Conservation (phyloP, 2,888 invertebrate genomes). For the Protodeltote pygarga region DNA sequence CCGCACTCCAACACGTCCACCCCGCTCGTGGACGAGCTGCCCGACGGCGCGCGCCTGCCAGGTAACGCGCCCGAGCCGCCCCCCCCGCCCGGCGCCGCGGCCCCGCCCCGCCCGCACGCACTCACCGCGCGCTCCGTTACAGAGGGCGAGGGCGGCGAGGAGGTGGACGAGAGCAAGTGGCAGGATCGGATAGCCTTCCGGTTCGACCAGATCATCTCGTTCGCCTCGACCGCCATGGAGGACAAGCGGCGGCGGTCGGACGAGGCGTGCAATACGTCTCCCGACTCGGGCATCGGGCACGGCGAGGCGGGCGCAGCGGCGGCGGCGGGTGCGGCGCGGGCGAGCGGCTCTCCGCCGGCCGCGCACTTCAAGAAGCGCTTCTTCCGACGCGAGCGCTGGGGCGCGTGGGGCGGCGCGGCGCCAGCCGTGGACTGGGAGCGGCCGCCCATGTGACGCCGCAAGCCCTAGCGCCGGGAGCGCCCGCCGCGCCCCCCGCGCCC, state of each 20-base stretch:
- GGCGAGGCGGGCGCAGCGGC: slow-evolving; percentile 83
- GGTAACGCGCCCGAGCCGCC: slow-evolving; percentile 57
- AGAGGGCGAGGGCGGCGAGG: slow-evolving; percentile 88
- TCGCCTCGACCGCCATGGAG: slow-evolving; percentile 96
- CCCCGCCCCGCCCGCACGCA: slow-evolving; percentile 21
- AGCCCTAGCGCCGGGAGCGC: slow-evolving; percentile 57
- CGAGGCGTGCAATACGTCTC: slow-evolving; percentile 94
- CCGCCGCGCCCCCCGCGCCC: slow-evolving; percentile 44
- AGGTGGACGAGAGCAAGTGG: slow-evolving; percentile 95
- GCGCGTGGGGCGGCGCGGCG: slow-evolving; percentile 81
- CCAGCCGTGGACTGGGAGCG: slow-evolving; percentile 82
- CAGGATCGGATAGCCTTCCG: slow-evolving; percentile 97
- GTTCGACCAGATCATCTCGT: slow-evolving; percentile 97
- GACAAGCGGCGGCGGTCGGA: slow-evolving; percentile 94
- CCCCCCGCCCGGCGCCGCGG: slow-evolving; percentile 13
- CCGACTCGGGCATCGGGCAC: slow-evolving; percentile 93
- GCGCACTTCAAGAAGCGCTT: slow-evolving; percentile 93
- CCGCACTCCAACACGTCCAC: slow-evolving; percentile 90
- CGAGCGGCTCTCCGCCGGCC: slow-evolving; percentile 73
- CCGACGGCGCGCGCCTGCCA: slow-evolving; percentile 75
- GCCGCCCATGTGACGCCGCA: slow-evolving; percentile 81
- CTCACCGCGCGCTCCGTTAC: slow-evolving; percentile 53
- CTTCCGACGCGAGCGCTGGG: slow-evolving; percentile 92
- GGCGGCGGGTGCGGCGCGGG: slow-evolving; percentile 48
- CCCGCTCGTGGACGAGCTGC: slow-evolving; percentile 87